A percentile compares a stretch with the other conserved stretches of the same genome.
Evolutionary conservation across 2,888 invertebrate genomes (phyloP).

Genomic region (Tiphia femorata): DNA sequence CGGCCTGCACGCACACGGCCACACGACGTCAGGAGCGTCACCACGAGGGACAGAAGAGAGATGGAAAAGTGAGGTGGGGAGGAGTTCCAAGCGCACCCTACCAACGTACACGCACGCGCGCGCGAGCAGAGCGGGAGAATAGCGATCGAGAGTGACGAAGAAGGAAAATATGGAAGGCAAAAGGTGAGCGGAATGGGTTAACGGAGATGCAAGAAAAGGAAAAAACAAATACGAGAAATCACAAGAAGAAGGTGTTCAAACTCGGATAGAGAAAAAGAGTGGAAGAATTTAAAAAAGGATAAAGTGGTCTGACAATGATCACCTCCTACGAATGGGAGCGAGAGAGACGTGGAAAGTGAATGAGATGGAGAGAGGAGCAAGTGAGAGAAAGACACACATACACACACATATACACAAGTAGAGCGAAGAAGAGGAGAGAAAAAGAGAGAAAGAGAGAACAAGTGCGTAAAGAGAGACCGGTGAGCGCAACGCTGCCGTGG

Average conservation of each 20-base stretch:
- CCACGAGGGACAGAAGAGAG: not conserved
- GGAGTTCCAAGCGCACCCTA: not conserved
- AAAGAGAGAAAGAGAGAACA: conserved; percentile 21
- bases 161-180: conserved; percentile 11
- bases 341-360: conserved; percentile 1
- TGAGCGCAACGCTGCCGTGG: conserved; percentile 53
- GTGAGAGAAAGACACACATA: conserved; percentile 7
- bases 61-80: not conserved
- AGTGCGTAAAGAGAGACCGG: conserved; percentile 39
- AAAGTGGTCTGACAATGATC: too few species aligned
- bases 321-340: too few species aligned
- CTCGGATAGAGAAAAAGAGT: too few species aligned
- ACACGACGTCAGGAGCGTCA: conserved; percentile 26
- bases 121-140: conserved; percentile 6
- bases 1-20: conserved; percentile 39
- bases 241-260: too few species aligned
- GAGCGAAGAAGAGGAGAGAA: conserved; percentile 16
- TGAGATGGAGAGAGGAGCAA: conserved; percentile 1
- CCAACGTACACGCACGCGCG: conserved; percentile 16
- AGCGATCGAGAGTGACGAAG: conserved; percentile 9
- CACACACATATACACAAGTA: conserved; percentile 2
- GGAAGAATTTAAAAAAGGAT: too few species aligned
- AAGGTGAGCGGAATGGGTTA: too few species aligned
- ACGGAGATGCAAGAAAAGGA: too few species aligned
- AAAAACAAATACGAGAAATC: too few species aligned